Evolutionary conservation across 2,113 vertebrate genomes (phyloP).

Genomic region (Peromyscus polionotus): DNA sequence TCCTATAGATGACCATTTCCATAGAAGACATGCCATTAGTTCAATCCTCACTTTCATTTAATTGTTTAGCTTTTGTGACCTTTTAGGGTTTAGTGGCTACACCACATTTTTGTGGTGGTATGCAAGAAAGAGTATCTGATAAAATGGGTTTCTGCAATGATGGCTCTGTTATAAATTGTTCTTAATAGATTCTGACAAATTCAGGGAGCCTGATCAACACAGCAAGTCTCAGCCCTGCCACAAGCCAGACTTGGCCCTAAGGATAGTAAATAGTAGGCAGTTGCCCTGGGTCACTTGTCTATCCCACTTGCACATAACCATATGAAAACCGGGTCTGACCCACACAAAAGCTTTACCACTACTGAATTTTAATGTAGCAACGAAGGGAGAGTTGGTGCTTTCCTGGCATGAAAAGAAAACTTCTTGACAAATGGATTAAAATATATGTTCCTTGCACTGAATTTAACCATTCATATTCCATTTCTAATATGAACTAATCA

Average conservation of each 20-base stretch:
- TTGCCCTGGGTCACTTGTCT: neutral
- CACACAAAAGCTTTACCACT: neutral
- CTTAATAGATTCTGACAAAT: neutral
- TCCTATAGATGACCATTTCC: neutral
- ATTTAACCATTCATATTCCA: neutral
- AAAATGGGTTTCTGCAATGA: neutral
- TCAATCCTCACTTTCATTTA: neutral
- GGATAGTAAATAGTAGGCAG: neutral
- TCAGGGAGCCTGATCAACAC: neutral
- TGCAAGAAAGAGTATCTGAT: neutral
- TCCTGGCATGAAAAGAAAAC: neutral
- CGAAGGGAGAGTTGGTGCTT: neutral
- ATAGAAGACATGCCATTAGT: neutral
- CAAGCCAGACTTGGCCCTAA: neutral
- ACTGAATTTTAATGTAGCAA: neutral
- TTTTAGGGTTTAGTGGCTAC: neutral
- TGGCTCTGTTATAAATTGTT: neutral
- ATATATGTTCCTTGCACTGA: constrained; percentile 1
- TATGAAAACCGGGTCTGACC: neutral
- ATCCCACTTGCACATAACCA: neutral
- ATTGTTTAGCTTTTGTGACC: neutral
- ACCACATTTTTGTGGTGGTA: neutral
- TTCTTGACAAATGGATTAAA: constrained; percentile 14
- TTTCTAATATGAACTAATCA: constrained; percentile 25
- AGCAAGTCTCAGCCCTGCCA: neutral